These are phyloP conservation scores for Battus philenor DNA, from an alignment of 1,140 invertebrate species.

Conservation along the genomic window DNA sequence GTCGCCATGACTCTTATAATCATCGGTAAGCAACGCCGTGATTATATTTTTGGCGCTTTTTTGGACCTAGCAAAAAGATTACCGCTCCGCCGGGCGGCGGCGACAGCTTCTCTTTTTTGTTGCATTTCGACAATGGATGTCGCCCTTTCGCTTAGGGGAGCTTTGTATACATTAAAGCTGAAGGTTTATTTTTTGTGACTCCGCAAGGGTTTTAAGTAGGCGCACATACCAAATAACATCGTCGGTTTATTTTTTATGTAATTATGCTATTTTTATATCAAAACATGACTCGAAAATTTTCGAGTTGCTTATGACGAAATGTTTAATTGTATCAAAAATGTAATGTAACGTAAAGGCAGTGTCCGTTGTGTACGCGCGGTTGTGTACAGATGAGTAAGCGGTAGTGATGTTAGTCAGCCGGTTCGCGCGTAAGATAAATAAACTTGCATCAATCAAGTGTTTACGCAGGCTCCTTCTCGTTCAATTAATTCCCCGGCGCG, in stretches of 20 bases:
- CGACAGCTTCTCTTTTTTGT: constrained; percentile 43
- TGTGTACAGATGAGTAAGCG: no score
- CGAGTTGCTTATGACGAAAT: no score
- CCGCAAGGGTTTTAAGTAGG: constrained; percentile 17
- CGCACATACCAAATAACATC: constrained; percentile 3
- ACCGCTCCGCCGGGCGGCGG: constrained; percentile 26
- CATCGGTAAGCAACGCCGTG: constrained; percentile 55
- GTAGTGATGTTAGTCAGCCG: neutral
- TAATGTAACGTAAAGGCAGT: no score
- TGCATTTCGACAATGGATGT: constrained; percentile 54
- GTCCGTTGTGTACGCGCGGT: neutral
- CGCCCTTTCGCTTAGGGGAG: constrained; percentile 41
- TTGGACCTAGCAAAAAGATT: constrained; percentile 37
- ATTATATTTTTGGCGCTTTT: constrained; percentile 55
- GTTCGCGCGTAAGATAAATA: neutral
- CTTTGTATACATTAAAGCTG: constrained; percentile 34
- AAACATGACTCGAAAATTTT: neutral
- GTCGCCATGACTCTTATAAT: constrained; percentile 34
- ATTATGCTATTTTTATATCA: neutral
- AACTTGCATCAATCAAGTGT: constrained; percentile 1
- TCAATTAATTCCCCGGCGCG: constrained; percentile 7
- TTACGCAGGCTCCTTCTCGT: constrained; percentile 1
- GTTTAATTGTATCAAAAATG: no score
- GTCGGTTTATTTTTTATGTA: no score
- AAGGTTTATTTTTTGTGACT: constrained; percentile 29